Evolutionary conservation across 2,888 invertebrate genomes (phyloP).

Genomic region (Polydrusus pterygomalis): DNA sequence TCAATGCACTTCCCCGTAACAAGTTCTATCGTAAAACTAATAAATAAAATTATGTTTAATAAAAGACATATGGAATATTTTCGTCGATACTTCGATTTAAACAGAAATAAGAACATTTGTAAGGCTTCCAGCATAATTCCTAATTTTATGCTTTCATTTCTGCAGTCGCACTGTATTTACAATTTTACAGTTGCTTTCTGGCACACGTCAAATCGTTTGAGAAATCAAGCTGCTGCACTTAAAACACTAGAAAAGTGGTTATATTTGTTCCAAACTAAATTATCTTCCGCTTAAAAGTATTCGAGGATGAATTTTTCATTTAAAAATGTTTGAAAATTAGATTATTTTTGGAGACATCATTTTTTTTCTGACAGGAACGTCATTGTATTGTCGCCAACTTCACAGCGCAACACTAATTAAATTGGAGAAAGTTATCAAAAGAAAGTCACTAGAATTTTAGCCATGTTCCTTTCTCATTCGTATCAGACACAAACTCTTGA

Average conservation of each 20-base stretch:
- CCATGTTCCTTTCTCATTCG: no score
- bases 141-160: constrained; percentile 33
- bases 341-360: constrained; percentile 22
- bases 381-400: constrained; percentile 24
- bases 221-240: neutral
- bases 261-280: constrained; percentile 8
- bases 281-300: neutral
- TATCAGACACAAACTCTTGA: no score
- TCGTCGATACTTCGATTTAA: constrained; percentile 89
- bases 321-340: constrained; percentile 22
- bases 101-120: constrained; percentile 91
- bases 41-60: constrained; percentile 24
- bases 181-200: constrained; percentile 41
- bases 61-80: constrained; percentile 73
- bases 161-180: constrained; percentile 36
- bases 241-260: constrained; percentile 6
- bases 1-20: constrained; percentile 68
- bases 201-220: constrained; percentile 34
- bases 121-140: constrained; percentile 84
- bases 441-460: constrained; percentile 7
- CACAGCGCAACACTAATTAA: neutral
- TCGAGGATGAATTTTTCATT: constrained; percentile 17
- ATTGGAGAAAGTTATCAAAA: neutral
- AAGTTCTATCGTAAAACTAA: constrained; percentile 59
- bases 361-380: constrained; percentile 34